phyloP scores from a whole-genome alignment of 1,140 invertebrate genomes.

The Drosophila carrolli region DNA sequence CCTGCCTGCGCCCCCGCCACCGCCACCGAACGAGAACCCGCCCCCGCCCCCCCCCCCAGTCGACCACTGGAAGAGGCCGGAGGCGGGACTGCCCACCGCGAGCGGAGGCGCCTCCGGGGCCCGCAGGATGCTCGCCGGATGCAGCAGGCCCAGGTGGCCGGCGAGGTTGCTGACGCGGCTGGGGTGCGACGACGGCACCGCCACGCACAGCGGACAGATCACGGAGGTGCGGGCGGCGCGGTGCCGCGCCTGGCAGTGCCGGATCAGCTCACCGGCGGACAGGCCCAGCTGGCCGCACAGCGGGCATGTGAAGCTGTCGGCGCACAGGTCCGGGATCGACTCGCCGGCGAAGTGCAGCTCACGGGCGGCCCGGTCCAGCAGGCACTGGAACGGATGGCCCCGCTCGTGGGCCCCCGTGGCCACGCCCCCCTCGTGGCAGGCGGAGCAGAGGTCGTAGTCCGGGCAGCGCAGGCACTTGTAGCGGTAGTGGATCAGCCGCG shows the following conservation, averaged over 20 bases:
- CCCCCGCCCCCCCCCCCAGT: too few species aligned
- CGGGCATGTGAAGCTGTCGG: constrained; percentile 67
- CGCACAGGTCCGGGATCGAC: constrained; percentile 33
- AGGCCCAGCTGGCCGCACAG: constrained; percentile 54
- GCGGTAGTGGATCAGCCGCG: constrained; percentile 30
- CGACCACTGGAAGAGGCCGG: too few species aligned
- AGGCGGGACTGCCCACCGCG: too few species aligned
- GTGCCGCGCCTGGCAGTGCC: constrained; percentile 35
- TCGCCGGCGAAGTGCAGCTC: constrained; percentile 53
- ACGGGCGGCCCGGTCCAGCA: constrained; percentile 36
- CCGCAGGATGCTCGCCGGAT: constrained; percentile 9
- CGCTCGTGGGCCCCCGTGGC: constrained; percentile 9
- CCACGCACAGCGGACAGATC: constrained; percentile 61
- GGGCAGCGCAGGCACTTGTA: constrained; percentile 62
- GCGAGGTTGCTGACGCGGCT: constrained; percentile 16
- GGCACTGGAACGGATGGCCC: constrained; percentile 58
- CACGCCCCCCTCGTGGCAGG: constrained; percentile 34
- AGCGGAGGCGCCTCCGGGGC: background rate
- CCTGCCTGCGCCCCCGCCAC: too few species aligned
- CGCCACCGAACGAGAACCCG: too few species aligned
- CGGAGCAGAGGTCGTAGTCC: constrained; percentile 52
- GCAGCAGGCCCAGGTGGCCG: constrained; percentile 25
- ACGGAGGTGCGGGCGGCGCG: constrained; percentile 13
- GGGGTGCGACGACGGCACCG: constrained; percentile 18
- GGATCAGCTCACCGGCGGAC: constrained; percentile 23